These are phyloP conservation scores for Vimba vimba DNA, from an alignment of 2,113 vertebrate species.

Conservation along the genomic window DNA sequence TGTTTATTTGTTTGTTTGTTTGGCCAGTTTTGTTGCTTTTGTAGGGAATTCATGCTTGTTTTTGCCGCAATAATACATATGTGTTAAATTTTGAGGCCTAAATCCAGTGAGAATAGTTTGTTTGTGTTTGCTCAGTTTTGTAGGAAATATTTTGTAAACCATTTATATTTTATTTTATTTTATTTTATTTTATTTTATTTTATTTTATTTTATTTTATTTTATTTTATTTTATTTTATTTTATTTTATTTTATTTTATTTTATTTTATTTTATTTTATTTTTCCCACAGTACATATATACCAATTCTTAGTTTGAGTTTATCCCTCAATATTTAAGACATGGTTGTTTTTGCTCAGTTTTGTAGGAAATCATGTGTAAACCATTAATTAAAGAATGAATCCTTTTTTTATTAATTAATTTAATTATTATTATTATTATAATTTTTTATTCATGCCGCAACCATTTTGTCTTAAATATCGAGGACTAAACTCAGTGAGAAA, in stretches of 20 bases:
- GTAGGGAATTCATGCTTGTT: background rate
- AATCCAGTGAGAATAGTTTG: background rate
- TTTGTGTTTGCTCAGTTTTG: background rate
- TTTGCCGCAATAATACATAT: background rate
- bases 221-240: background rate
- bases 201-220: background rate
- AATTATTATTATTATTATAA: no score
- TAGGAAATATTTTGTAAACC: no score
- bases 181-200: background rate
- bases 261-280: no score
- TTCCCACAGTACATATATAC: no score
- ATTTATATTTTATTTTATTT: background rate
- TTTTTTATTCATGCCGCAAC: background rate
- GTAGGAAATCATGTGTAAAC: background rate
- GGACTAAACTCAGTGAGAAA: background rate
- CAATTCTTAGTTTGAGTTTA: no score
- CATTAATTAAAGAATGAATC: background rate
- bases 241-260: background rate
- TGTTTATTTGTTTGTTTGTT: no score
- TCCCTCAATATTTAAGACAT: no score
- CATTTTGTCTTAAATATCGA: background rate
- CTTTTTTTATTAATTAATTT: background rate
- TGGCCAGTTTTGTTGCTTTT: no score
- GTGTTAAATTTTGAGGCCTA: background rate
- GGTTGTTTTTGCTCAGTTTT: background rate